phyloP scores from a whole-genome alignment of 2,113 vertebrate species.

The Aldabrachelys gigantea region DNA sequence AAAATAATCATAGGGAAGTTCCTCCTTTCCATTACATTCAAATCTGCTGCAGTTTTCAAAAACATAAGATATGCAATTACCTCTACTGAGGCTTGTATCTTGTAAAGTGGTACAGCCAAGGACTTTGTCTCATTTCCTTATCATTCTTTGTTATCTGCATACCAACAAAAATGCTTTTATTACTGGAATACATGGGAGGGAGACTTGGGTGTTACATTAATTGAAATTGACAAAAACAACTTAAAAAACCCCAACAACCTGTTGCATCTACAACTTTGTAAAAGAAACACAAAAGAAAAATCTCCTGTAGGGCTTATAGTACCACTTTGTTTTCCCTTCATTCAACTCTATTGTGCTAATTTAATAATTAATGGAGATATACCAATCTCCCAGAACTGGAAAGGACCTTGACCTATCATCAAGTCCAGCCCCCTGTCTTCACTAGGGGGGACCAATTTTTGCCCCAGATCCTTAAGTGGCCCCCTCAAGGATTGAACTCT shows the following conservation, averaged over 20 bases:
- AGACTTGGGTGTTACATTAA: neutral
- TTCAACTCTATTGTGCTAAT: neutral
- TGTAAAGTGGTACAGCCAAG: neutral
- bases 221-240: neutral
- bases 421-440: no score
- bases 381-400: no score
- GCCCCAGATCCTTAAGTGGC: no score
- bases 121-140: neutral
- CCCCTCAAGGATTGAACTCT: no score
- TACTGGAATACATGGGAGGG: accelerated
- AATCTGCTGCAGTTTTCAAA: neutral
- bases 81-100: neutral
- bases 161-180: accelerated
- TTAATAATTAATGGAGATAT: no score
- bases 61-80: neutral
- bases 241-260: neutral
- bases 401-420: no score
- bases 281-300: conserved; percentile 42
- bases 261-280: neutral
- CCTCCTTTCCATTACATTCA: neutral
- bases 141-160: neutral
- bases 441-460: no score
- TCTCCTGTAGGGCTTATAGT: neutral
- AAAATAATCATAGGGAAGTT: neutral
- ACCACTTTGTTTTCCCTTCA: neutral